Evolutionary conservation across 2,113 vertebrate genomes (phyloP).

Genomic region (Lepisosteus osseus): DNA sequence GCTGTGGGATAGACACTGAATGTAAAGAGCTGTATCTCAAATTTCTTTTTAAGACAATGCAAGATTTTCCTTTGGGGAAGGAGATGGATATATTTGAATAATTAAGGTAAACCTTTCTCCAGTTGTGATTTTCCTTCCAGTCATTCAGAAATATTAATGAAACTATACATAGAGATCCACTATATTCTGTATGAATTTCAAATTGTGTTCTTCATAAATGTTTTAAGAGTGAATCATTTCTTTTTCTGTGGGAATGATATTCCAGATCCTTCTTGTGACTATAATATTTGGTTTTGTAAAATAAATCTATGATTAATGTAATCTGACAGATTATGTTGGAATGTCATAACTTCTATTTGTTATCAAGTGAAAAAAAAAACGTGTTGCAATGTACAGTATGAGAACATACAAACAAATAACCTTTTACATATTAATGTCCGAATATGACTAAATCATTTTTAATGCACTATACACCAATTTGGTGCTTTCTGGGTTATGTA

Average conservation of each 20-base stretch:
- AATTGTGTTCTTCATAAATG: not conserved
- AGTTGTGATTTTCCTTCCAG: not conserved
- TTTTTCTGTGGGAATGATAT: not conserved
- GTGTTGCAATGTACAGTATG: too few relatives aligned
- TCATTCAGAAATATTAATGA: not conserved
- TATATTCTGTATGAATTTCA: not conserved
- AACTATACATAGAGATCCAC: not conserved
- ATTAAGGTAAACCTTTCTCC: not conserved
- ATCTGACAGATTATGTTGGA: too few relatives aligned
- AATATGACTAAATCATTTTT: too few relatives aligned
- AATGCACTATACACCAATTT: too few relatives aligned
- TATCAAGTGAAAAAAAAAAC: too few relatives aligned
- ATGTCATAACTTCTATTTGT: too few relatives aligned
- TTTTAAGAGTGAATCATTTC: not conserved
- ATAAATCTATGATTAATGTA: too few relatives aligned
- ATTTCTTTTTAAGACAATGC: not conserved
- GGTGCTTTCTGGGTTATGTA: too few relatives aligned
- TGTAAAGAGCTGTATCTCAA: too few relatives aligned
- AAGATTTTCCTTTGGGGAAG: not conserved
- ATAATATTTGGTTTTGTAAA: not conserved
- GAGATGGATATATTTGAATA: not conserved
- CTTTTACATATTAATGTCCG: too few relatives aligned
- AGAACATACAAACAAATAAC: too few relatives aligned
- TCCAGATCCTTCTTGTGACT: not conserved
- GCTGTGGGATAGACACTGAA: too few relatives aligned